phyloP scores from a whole-genome alignment of 2,888 invertebrate species.

The Lithophane semibrunnea region DNA sequence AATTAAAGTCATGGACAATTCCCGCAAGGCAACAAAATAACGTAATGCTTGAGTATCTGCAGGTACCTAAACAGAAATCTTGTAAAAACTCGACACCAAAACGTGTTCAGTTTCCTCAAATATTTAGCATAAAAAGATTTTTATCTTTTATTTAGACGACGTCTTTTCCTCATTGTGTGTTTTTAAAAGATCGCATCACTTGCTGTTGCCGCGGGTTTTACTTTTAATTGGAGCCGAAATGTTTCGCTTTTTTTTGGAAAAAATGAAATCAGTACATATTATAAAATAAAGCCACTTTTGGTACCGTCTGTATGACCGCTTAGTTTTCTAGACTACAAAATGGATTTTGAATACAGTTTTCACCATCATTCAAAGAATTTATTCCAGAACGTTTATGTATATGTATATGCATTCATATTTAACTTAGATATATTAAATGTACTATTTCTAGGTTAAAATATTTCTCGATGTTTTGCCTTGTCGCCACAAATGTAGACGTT shows the following conservation, averaged over 20 bases:
- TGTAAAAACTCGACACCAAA: slow-evolving; percentile 10
- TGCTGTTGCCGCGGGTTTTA: slow-evolving; percentile 15
- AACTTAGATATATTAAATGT: no score
- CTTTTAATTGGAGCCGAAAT: slow-evolving; percentile 54
- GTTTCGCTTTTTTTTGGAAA: slow-evolving; percentile 12
- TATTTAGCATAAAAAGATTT: slow-evolving; percentile 39
- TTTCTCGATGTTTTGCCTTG: no score
- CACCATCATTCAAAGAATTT: no score
- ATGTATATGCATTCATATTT: no score
- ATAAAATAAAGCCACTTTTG: background rate
- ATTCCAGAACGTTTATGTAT: no score
- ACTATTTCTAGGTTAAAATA: no score
- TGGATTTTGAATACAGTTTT: no score
- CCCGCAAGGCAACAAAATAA: background rate
- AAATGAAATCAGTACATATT: background rate
- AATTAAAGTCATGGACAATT: background rate
- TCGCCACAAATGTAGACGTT: no score
- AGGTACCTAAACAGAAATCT: background rate
- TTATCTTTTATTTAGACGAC: slow-evolving; percentile 49
- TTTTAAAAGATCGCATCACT: slow-evolving; percentile 50
- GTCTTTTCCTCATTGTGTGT: slow-evolving; percentile 57
- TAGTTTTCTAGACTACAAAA: background rate
- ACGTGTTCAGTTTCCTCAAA: slow-evolving; percentile 30
- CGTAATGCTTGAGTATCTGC: background rate
- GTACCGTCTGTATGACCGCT: background rate